phyloP scores from a whole-genome alignment of 2,888 invertebrate species.

The Graphium colonna region DNA sequence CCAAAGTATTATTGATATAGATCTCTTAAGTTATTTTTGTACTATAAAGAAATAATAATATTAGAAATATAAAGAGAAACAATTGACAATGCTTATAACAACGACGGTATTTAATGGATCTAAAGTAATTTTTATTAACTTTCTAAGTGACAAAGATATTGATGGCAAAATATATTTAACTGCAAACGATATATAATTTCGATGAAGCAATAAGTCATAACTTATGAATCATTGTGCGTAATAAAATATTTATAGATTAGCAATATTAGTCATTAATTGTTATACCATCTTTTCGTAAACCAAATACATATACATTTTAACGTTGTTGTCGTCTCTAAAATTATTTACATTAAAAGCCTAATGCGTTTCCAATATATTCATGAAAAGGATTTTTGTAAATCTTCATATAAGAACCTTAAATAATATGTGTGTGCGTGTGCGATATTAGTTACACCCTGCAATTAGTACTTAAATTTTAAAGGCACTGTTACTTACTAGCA shows the following conservation, averaged over 20 bases:
- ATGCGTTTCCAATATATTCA: neutral
- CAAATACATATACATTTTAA: neutral
- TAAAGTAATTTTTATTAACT: neutral
- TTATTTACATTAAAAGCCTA: neutral
- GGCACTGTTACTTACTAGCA: neutral
- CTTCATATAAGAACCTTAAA: too few species aligned
- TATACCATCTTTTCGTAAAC: too few species aligned
- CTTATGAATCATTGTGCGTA: too few species aligned
- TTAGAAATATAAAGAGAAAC: neutral
- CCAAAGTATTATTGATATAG: neutral
- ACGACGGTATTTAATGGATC: neutral
- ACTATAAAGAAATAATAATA: neutral
- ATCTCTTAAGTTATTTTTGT: slow-evolving; percentile 3
- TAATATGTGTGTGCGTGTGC: too few species aligned
- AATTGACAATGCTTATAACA: neutral
- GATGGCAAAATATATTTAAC: neutral
- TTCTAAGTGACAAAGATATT: neutral
- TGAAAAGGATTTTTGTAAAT: neutral
- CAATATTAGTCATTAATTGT: too few species aligned
- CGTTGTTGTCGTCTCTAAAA: neutral
- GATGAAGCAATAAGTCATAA: too few species aligned
- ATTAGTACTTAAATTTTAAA: neutral
- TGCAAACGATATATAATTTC: too few species aligned
- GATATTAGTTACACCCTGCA: neutral
- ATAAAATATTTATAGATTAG: too few species aligned